Conservation (phyloP, 2,113 vertebrate genomes). For the Oncorhynchus kisutch region DNA sequence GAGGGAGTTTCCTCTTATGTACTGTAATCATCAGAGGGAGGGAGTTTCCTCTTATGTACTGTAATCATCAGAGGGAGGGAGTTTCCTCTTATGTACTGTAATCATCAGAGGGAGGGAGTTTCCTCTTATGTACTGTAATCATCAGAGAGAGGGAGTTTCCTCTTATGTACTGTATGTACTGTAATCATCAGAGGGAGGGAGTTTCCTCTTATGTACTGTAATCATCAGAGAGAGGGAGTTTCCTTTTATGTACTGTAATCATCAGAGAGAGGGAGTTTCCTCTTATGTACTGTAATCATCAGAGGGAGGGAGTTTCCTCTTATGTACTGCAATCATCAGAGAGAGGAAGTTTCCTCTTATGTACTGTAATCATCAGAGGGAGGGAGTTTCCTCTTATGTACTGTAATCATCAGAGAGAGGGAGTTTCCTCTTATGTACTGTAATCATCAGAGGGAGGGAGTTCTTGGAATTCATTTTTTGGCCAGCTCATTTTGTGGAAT, state of each 20-base stretch:
- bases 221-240: constrained; percentile 13
- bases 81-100: no score
- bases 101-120: neutral
- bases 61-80: no score
- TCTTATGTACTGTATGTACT: neutral
- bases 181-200: constrained; percentile 15
- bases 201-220: constrained; percentile 1
- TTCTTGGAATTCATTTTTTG: neutral
- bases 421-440: neutral
- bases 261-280: no score
- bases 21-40: no score
- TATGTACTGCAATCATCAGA: constrained; percentile 7
- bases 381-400: neutral
- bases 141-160: no score
- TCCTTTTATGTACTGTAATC: neutral
- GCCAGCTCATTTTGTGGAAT: constrained; percentile 13
- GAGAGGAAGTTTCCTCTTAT: neutral
- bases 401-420: constrained; percentile 21
- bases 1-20: no score
- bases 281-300: no score
- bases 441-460: constrained; percentile 17
- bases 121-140: no score
- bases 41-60: no score
- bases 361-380: constrained; percentile 19
- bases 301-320: no score